phyloP scores from a whole-genome alignment of 2,888 invertebrate species.

The Pyralis farinalis region DNA sequence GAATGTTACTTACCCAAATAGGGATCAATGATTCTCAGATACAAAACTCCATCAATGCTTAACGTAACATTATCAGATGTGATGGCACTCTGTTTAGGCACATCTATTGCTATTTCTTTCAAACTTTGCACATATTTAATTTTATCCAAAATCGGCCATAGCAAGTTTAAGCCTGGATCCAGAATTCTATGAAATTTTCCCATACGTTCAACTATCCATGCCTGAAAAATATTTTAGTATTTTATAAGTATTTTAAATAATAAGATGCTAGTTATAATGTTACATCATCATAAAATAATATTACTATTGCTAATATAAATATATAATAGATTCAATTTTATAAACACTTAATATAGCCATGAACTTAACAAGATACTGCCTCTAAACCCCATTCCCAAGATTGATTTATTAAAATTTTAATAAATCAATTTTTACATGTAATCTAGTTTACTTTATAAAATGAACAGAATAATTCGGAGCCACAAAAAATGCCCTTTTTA shows the following conservation, averaged over 20 bases:
- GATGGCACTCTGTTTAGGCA: slow-evolving; percentile 99
- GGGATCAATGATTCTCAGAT: slow-evolving; percentile 95
- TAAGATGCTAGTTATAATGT: too few species aligned
- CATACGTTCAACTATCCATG: slow-evolving; percentile 99
- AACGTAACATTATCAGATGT: slow-evolving; percentile 98
- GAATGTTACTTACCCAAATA: slow-evolving; percentile 86
- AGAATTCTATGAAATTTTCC: slow-evolving; percentile 96
- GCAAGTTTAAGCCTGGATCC: slow-evolving; percentile 96
- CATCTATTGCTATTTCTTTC: slow-evolving; percentile 99
- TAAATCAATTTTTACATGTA: too few species aligned
- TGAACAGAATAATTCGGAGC: too few species aligned
- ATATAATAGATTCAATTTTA: too few species aligned
- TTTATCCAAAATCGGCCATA: slow-evolving; percentile 94
- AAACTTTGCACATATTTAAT: slow-evolving; percentile 98
- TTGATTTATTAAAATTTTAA: too few species aligned
- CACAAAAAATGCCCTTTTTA: too few species aligned
- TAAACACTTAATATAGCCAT: too few species aligned
- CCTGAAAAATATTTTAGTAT: slow-evolving; percentile 75
- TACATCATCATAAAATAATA: too few species aligned
- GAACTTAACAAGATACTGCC: too few species aligned
- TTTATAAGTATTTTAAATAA: slow-evolving; percentile 9
- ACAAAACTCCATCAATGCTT: slow-evolving; percentile 97
- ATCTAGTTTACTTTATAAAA: too few species aligned
- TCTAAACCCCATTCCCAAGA: too few species aligned
- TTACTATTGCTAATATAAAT: too few species aligned